Base-by-base conservation (phyloP, 30 jellyfish, hydroid and myxozoan genomes). In the Hydractinia echinata region DNA sequence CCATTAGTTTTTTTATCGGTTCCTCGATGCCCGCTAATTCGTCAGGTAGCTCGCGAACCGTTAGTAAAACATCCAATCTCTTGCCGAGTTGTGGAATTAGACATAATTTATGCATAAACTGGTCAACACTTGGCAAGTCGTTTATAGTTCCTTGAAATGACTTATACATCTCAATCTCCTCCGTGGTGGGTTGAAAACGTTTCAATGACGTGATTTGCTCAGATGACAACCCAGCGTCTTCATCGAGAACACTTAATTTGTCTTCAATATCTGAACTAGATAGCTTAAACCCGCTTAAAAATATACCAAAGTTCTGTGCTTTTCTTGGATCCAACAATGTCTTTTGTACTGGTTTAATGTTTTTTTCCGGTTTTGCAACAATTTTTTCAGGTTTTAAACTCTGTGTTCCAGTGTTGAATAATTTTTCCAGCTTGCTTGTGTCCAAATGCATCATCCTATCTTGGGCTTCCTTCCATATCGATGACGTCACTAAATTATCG, bases 261-360 rank as follows among this genome's bases (percentile, higher is more conserved):
- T 89, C 73, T 70, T 92, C 96, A 53, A 92, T 76, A 48, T 83
- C 96, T 54, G 73, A 86, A 1, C 87, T 85, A 8, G 84, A 76
- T 71, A 92, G 83, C 73, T 92, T 92, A 78, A 92, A 92, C 20
- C 98, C 98, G 81, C 96, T 86, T 9, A 92, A 85, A 72, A 92
- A 92, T 20, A 92, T 92, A 6, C 98, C 96, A 77, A 92, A 85
- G 76, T 92, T 92, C 83, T 92, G 98, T 5, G 98, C 98, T 88
- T 92, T 92, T 64, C 87, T 87, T 20, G 90, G 64, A 79, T 92
- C 95, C 10, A 92, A 95, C 79, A 92, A 73, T 10, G 98, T 55
- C 73, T 86, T 86, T 74, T 56, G 85, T n/a, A 74, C 79, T 5
- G 54, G 54, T 39, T 83, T 51, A 4, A 81, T 51, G 51, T 74